Evolutionary conservation across 1,140 invertebrate genomes (phyloP).

Genomic region (Hyphantria cunea): DNA sequence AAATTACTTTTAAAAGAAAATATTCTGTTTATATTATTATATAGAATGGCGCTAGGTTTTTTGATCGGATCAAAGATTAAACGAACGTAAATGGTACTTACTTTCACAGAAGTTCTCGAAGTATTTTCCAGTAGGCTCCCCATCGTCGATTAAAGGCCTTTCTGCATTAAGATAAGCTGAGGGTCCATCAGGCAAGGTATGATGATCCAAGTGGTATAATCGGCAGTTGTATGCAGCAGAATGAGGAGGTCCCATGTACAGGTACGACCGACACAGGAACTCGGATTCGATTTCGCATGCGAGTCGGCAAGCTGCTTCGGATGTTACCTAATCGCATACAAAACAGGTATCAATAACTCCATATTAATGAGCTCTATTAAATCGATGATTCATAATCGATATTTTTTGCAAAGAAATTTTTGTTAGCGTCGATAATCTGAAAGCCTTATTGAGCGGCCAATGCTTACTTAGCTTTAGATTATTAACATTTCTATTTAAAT

Average conservation of each 20-base stretch:
- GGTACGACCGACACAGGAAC: constrained; percentile 95
- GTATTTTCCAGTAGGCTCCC: constrained; percentile 93
- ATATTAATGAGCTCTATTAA: constrained; percentile 19
- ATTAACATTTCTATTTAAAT: no score
- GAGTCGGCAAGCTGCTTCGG: constrained; percentile 91
- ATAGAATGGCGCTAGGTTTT: no score
- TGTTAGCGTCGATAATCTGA: background rate
- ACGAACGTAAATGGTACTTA: constrained; percentile 54
- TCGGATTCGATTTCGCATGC: constrained; percentile 96
- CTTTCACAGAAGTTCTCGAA: constrained; percentile 94
- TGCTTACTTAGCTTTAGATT: no score
- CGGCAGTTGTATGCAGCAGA: constrained; percentile 93
- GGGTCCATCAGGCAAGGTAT: constrained; percentile 94
- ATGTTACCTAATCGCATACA: constrained; percentile 84
- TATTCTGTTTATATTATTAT: no score
- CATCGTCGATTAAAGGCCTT: constrained; percentile 94
- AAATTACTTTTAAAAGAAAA: no score
- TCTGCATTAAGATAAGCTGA: constrained; percentile 94
- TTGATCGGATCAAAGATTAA: background rate
- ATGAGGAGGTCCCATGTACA: constrained; percentile 90
- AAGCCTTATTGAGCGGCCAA: background rate
- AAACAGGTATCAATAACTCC: constrained; percentile 11
- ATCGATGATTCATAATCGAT: constrained; percentile 15
- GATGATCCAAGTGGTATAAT: constrained; percentile 95
- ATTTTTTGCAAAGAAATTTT: background rate